Conservation (phyloP, 2,113 vertebrate species). For the Tyrannus savana region DNA sequence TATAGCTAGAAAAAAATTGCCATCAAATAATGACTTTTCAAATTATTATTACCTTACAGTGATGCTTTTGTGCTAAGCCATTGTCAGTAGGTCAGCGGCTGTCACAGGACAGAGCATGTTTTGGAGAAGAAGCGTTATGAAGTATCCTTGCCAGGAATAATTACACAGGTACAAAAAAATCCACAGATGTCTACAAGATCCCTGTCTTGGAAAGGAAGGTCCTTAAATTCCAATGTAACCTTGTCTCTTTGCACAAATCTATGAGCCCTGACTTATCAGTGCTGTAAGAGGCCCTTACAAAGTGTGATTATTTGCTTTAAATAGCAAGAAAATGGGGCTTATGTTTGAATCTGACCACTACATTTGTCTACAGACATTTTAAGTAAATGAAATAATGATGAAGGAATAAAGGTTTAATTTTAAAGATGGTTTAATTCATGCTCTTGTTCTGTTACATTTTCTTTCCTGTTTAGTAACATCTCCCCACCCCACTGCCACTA, state of each 20-base stretch:
- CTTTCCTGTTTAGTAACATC: neutral
- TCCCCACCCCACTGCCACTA: fast-evolving
- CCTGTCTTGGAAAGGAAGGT: neutral
- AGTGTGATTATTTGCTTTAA: neutral
- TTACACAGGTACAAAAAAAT: neutral
- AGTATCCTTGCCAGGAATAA: neutral
- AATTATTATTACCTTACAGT: neutral
- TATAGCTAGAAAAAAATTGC: neutral
- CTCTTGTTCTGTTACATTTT: neutral
- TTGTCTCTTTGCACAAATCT: neutral
- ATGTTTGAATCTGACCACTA: neutral
- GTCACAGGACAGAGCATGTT: neutral
- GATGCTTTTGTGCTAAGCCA: neutral
- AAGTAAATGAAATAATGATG: neutral
- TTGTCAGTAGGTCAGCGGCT: neutral
- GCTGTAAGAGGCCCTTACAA: neutral
- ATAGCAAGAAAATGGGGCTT: neutral
- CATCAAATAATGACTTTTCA: neutral
- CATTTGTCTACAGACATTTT: neutral
- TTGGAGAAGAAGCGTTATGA: neutral
- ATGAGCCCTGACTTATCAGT: neutral
- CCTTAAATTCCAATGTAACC: neutral
- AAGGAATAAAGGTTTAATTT: neutral
- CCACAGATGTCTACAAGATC: neutral
- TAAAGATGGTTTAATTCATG: neutral